Percentiles rank a stretch among this genome's conserved stretches.
phyloP scores from a whole-genome alignment of 2,797 vertebrate genomes.

The Aythya fuligula region DNA sequence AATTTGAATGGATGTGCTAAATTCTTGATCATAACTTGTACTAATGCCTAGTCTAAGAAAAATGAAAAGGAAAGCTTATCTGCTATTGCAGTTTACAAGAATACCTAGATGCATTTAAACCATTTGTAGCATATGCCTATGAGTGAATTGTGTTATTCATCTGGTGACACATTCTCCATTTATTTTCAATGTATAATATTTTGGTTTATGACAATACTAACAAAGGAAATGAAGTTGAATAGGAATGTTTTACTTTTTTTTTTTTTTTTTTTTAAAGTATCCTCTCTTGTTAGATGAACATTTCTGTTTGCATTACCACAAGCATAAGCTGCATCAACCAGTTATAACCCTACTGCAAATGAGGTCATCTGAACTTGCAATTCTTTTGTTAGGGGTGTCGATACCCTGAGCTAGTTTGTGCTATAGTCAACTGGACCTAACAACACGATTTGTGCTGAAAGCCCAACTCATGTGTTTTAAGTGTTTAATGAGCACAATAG shows the following conservation, averaged over 20 bases:
- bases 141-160: background rate
- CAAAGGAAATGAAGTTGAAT: background rate
- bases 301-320: background rate
- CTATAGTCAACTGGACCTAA: background rate
- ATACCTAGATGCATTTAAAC: background rate
- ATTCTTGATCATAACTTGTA: conserved; percentile 23
- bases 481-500: background rate
- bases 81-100: background rate
- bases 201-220: rapidly evolving
- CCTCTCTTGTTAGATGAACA: background rate
- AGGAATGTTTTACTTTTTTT: background rate
- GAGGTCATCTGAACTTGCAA: conserved; percentile 5
- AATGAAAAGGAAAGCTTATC: conserved; percentile 25
- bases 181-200: background rate
- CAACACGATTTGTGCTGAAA: background rate
- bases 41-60: conserved; percentile 20
- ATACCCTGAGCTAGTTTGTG: conserved; percentile 27
- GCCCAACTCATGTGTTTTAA: background rate
- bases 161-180: background rate
- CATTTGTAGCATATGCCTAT: background rate
- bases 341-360: background rate
- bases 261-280: background rate
- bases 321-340: background rate
- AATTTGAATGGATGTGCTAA: conserved; percentile 49
- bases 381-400: conserved; percentile 34